Conservation (phyloP, 1,140 invertebrate genomes). For the Antheraea mylitta region DNA sequence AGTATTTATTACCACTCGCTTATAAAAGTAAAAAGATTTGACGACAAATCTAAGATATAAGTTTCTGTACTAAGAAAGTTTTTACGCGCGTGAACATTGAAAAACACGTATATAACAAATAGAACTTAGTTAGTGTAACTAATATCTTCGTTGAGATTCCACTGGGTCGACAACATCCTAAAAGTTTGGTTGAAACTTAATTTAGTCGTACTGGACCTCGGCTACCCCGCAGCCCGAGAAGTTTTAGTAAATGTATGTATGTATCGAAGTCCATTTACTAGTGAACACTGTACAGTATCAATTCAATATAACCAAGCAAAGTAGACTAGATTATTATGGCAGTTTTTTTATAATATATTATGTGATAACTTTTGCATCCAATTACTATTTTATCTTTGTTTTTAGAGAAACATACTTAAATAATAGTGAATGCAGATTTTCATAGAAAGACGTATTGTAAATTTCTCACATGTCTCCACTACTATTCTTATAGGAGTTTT, state of each 20-base stretch:
- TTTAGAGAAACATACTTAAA: too few relatives aligned
- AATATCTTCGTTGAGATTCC: conserved; percentile 30
- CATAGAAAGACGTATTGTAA: too few relatives aligned
- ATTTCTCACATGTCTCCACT: too few relatives aligned
- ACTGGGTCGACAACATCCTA: conserved; percentile 27
- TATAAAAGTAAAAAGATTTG: background rate
- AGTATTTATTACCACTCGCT: too few relatives aligned
- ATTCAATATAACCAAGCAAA: conserved; percentile 21
- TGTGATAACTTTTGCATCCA: too few relatives aligned
- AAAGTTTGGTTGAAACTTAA: conserved; percentile 43
- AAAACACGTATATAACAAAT: conserved; percentile 25
- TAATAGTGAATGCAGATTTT: too few relatives aligned
- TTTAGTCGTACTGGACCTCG: conserved; percentile 44
- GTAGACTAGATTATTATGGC: too few relatives aligned
- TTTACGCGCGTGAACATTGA: conserved; percentile 8
- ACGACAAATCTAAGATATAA: background rate
- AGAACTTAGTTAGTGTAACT: conserved; percentile 23
- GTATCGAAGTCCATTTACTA: conserved; percentile 11
- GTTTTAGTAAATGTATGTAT: conserved; percentile 40
- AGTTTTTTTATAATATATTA: too few relatives aligned
- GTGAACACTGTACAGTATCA: conserved; percentile 38
- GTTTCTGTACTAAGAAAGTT: background rate
- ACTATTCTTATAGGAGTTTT: too few relatives aligned
- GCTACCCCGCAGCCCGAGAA: conserved; percentile 33
- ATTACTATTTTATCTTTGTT: too few relatives aligned